A percentile compares a stretch with the other conserved stretches of the same genome.
Evolutionary conservation across 2,888 invertebrate genomes (phyloP).

Genomic region (Parnassius mnemosyne): DNA sequence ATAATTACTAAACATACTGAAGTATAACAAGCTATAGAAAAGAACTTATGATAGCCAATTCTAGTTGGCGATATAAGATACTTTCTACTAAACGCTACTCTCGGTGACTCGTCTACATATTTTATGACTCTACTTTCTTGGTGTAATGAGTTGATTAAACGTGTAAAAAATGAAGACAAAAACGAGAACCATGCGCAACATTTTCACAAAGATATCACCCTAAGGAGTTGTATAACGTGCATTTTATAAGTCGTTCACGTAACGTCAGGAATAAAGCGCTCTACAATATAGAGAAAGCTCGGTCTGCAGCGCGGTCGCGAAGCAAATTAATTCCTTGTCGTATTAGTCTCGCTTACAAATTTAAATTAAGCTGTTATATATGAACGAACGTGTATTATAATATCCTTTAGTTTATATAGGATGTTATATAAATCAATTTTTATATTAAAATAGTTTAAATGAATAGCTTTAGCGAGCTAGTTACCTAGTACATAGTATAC

Average conservation of each 20-base stretch:
- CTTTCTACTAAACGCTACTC: too few species aligned
- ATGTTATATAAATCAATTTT: slow-evolving; percentile 4
- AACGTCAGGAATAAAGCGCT: slow-evolving; percentile 17
- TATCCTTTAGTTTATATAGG: slow-evolving; percentile 1
- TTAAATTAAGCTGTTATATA: slow-evolving; percentile 21
- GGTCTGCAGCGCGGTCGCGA: slow-evolving; percentile 9
- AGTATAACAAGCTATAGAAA: too few species aligned
- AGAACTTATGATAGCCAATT: too few species aligned
- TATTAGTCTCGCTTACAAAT: slow-evolving; percentile 24
- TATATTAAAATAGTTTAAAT: too few species aligned
- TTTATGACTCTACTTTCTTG: neutral
- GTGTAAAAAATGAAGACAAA: slow-evolving; percentile 1
- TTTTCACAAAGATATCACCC: slow-evolving; percentile 10
- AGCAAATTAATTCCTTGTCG: slow-evolving; percentile 23
- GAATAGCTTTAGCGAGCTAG: too few species aligned
- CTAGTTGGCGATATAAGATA: too few species aligned
- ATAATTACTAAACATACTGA: too few species aligned
- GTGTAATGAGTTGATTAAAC: neutral
- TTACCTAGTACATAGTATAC: too few species aligned
- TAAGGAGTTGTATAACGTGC: slow-evolving; percentile 7
- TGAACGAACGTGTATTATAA: slow-evolving; percentile 1
- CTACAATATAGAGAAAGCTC: slow-evolving; percentile 4
- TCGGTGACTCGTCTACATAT: neutral
- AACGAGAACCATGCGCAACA: slow-evolving; percentile 1
- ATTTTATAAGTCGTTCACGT: slow-evolving; percentile 21